phyloP scores from a whole-genome alignment of 2,797 vertebrate genomes.

The Lepidocolaptes lacrymiger region DNA sequence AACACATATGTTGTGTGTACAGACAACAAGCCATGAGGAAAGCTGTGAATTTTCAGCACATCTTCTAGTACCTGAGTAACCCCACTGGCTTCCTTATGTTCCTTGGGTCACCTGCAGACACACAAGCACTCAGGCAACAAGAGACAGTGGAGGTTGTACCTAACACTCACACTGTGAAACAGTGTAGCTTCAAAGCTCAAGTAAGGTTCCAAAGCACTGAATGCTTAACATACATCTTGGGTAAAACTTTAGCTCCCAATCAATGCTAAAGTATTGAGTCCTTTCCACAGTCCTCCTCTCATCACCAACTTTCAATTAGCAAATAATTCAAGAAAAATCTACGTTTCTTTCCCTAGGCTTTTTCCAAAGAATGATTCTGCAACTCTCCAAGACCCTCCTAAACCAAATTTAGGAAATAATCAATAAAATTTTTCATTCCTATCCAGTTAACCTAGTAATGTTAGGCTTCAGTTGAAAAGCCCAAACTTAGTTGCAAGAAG shows the following conservation, averaged over 20 bases:
- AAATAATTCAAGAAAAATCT: not conserved
- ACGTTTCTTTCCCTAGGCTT: not conserved
- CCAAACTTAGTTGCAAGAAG: not conserved
- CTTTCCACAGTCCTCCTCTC: not conserved
- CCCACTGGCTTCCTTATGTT: not conserved
- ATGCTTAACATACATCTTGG: not conserved
- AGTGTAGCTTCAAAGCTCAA: not conserved
- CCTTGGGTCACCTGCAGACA: not conserved
- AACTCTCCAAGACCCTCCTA: not conserved
- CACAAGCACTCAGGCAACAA: not conserved
- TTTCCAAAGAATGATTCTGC: not conserved
- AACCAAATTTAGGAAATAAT: not conserved
- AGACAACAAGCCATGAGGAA: not conserved
- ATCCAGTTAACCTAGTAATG: not conserved
- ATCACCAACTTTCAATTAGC: not conserved
- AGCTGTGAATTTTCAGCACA: not conserved
- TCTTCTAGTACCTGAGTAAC: not conserved
- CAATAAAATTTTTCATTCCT: not conserved
- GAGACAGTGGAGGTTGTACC: not conserved
- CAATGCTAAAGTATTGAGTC: fast-evolving
- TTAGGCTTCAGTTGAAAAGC: not conserved
- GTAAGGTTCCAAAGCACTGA: not conserved
- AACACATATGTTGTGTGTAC: not conserved
- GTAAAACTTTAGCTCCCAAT: not conserved
- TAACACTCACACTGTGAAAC: not conserved